These are phyloP conservation scores for Leptinotarsa texana DNA, from an alignment of 1,140 invertebrate species.

Conservation along the genomic window DNA sequence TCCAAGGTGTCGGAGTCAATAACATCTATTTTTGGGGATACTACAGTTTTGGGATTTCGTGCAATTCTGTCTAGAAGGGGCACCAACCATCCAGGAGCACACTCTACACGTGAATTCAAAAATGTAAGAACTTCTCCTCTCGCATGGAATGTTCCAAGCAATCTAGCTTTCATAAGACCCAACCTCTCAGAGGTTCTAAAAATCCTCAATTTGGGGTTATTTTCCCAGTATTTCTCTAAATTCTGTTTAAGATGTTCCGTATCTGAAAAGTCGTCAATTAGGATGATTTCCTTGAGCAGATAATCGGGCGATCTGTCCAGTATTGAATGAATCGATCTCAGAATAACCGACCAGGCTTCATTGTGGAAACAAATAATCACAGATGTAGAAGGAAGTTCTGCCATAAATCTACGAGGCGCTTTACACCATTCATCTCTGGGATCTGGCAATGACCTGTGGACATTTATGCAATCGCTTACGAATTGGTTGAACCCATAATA, in stretches of 20 bases:
- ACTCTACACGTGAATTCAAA: conserved; percentile 97
- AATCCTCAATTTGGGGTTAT: conserved; percentile 88
- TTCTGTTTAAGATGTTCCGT: conserved; percentile 92
- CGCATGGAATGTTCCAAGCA: conserved; percentile 84
- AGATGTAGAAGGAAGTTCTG: conserved; percentile 84
- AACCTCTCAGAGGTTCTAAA: conserved; percentile 82
- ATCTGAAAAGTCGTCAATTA: conserved; percentile 96
- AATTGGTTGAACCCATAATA: not conserved
- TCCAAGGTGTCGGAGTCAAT: conserved; percentile 89
- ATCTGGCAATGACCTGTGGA: conserved; percentile 2
- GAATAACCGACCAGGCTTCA: conserved; percentile 90
- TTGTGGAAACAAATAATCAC: conserved; percentile 98
- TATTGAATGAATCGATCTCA: conserved; percentile 92
- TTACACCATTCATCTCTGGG: conserved; percentile 70
- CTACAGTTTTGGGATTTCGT: conserved; percentile 84
- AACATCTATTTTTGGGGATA: conserved; percentile 91
- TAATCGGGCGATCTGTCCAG: conserved; percentile 85
- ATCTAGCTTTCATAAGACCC: conserved; percentile 89
- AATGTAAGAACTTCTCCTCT: conserved; percentile 91
- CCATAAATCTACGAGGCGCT: conserved; percentile 72
- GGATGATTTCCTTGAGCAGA: conserved; percentile 89
- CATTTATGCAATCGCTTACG: conserved; percentile 1
- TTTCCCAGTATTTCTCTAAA: conserved; percentile 89
- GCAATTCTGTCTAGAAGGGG: conserved; percentile 93
- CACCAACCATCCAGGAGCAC: conserved; percentile 93